A percentile compares a stretch with the other conserved stretches of the same genome.
Evolutionary conservation across 2,888 invertebrate genomes (phyloP).

Genomic region (Nipponacmea schrenckii): DNA sequence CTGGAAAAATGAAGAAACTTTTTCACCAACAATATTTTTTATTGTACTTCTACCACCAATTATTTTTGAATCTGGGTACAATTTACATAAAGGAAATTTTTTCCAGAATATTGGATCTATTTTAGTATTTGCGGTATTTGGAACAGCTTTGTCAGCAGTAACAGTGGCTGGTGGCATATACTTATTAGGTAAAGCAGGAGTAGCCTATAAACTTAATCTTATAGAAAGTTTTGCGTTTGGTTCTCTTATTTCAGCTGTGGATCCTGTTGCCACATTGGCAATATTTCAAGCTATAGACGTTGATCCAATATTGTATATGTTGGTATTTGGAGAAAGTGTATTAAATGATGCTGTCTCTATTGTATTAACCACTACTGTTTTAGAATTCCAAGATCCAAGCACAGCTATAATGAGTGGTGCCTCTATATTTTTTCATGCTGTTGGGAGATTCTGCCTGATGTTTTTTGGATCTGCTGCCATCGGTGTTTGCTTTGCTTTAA

Average conservation of each 20-base stretch:
- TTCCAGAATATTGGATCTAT: slow-evolving; percentile 98
- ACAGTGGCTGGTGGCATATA: slow-evolving; percentile 97
- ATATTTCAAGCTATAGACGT: slow-evolving; percentile 98
- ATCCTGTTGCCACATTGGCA: slow-evolving; percentile 98
- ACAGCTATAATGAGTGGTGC: slow-evolving; percentile 67
- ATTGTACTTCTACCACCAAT: slow-evolving; percentile 96
- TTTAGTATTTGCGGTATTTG: slow-evolving; percentile 95
- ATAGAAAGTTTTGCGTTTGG: slow-evolving; percentile 99
- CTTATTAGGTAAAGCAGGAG: slow-evolving; percentile 80
- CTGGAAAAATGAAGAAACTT: slow-evolving; percentile 96
- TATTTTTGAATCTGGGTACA: slow-evolving; percentile 99
- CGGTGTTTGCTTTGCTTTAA: slow-evolving; percentile 92
- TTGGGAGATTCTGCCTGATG: slow-evolving; percentile 91
- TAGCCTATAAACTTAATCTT: slow-evolving; percentile 89
- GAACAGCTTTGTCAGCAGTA: slow-evolving; percentile 95
- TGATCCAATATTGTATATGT: slow-evolving; percentile 97
- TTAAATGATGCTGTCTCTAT: slow-evolving; percentile 98
- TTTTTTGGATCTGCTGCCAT: slow-evolving; percentile 98
- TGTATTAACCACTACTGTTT: slow-evolving; percentile 83
- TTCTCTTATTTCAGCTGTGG: slow-evolving; percentile 96
- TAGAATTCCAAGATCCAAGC: slow-evolving; percentile 64
- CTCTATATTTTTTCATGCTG: slow-evolving; percentile 85
- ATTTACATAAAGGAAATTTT: slow-evolving; percentile 87
- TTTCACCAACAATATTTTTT: slow-evolving; percentile 98
- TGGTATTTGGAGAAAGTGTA: slow-evolving; percentile 96